These are phyloP conservation scores for Caracal caracal DNA, from an alignment of 2,113 vertebrate species.

Conservation along the genomic window DNA sequence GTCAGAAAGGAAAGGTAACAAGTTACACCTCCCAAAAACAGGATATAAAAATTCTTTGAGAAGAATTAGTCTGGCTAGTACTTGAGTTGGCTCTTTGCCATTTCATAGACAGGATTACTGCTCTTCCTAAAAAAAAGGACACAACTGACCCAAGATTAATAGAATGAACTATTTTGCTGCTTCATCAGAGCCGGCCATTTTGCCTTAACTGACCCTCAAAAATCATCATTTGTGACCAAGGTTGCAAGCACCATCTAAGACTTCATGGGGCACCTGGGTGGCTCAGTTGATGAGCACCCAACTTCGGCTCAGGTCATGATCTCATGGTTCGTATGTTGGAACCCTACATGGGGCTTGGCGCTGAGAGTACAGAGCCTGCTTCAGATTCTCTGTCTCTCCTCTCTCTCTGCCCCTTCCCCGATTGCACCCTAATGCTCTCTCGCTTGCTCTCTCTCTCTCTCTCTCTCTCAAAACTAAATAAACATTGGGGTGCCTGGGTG, in stretches of 20 bases:
- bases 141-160: neutral
- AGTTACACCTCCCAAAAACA: neutral
- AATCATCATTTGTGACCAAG: constrained; percentile 4
- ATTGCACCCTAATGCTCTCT: too few species aligned
- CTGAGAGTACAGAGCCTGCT: too few species aligned
- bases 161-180: neutral
- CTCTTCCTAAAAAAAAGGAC: neutral
- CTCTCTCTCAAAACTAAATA: too few species aligned
- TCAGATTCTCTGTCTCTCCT: too few species aligned
- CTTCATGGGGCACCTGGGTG: neutral
- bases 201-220: neutral
- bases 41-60: neutral
- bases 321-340: too few species aligned
- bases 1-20: neutral
- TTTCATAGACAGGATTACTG: neutral
- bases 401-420: too few species aligned
- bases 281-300: too few species aligned
- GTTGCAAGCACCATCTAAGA: neutral
- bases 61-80: neutral
- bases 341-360: too few species aligned
- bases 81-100: neutral
- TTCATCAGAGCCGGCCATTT: neutral
- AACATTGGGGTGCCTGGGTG: too few species aligned
- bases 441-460: too few species aligned
- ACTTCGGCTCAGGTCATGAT: too few species aligned